A percentile compares a stretch with the other conserved stretches of the same genome.
These are phyloP conservation scores for Chaunax sp. DNA, from an alignment of 2,797 vertebrate species.

Conservation along the genomic window DNA sequence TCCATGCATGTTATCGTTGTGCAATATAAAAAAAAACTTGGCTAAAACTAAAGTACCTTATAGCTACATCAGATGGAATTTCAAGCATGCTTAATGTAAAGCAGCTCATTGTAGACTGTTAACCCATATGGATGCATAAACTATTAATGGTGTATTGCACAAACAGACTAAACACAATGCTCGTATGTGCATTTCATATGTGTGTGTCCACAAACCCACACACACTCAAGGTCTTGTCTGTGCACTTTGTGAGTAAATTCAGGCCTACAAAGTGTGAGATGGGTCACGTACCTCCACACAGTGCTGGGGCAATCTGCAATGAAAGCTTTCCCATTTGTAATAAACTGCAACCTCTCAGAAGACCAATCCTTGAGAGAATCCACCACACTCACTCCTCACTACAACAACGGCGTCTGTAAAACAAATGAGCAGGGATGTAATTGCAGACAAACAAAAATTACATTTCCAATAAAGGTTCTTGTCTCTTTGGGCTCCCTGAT, in stretches of 20 bases:
- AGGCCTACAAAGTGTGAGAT: conserved; percentile 11
- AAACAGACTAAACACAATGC: conserved; percentile 34
- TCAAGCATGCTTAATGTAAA: conserved; percentile 20
- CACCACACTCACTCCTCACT: conserved; percentile 53
- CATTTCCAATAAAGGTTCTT: conserved; percentile 86
- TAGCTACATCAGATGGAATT: conserved; percentile 10
- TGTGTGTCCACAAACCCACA: conserved; percentile 13
- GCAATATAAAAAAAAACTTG: neutral
- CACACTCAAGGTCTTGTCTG: conserved; percentile 65
- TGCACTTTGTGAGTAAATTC: conserved; percentile 55
- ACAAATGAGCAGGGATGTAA: conserved; percentile 86
- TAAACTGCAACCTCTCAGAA: conserved; percentile 81
- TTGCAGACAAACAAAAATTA: conserved; percentile 88
- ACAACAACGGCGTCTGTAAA: conserved; percentile 80
- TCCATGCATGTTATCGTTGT: neutral
- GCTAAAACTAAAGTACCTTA: conserved; percentile 15
- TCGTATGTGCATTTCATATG: conserved; percentile 7
- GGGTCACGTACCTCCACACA: conserved; percentile 69
- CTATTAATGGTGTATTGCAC: conserved; percentile 13
- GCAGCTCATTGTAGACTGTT: conserved; percentile 4
- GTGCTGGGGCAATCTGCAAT: conserved; percentile 80
- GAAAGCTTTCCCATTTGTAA: conserved; percentile 85
- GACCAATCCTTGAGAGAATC: conserved; percentile 78
- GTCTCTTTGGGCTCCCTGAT: conserved; percentile 77
- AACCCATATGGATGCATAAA: conserved; percentile 12